These are phyloP conservation scores for Catocala sponsa DNA, from an alignment of 2,888 invertebrate species.

Conservation along the genomic window DNA sequence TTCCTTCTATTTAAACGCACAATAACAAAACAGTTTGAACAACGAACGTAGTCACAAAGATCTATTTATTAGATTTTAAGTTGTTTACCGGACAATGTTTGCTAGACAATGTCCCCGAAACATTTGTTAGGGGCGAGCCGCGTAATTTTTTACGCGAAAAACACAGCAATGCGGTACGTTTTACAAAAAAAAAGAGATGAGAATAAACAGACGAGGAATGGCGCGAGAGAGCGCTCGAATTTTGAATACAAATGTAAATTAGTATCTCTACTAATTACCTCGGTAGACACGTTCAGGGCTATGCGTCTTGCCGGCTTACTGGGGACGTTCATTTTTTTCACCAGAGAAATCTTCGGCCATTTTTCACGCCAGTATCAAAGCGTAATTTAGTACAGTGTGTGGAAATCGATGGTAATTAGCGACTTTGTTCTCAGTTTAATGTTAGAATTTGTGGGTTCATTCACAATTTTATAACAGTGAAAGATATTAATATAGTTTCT, in stretches of 20 bases:
- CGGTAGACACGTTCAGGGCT: slow-evolving; percentile 83
- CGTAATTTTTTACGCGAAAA: slow-evolving; percentile 86
- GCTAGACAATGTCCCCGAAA: slow-evolving; percentile 75
- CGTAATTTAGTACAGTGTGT: slow-evolving; percentile 53
- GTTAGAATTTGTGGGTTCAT: slow-evolving; percentile 27
- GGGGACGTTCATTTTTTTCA: slow-evolving; percentile 79
- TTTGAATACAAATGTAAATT: slow-evolving; percentile 89
- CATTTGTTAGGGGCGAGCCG: slow-evolving; percentile 80
- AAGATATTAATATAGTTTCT: neutral
- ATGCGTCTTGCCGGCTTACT: slow-evolving; percentile 86
- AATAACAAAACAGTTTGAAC: slow-evolving; percentile 40
- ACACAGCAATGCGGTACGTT: slow-evolving; percentile 87
- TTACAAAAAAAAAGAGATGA: slow-evolving; percentile 82
- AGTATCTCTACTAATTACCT: slow-evolving; percentile 88
- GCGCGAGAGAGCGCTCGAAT: slow-evolving; percentile 86
- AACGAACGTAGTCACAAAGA: slow-evolving; percentile 48
- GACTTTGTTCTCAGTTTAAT: slow-evolving; percentile 28
- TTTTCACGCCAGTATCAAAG: slow-evolving; percentile 66
- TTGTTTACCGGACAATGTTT: slow-evolving; percentile 73
- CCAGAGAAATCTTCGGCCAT: slow-evolving; percentile 76
- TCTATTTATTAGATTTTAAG: slow-evolving; percentile 70
- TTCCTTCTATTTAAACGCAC: slow-evolving; percentile 8
- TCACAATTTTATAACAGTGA: neutral
- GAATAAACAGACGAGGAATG: slow-evolving; percentile 87
- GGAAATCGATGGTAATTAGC: slow-evolving; percentile 53